phyloP scores from a whole-genome alignment of 2,888 invertebrate genomes.

The Maniola hyperantus region DNA sequence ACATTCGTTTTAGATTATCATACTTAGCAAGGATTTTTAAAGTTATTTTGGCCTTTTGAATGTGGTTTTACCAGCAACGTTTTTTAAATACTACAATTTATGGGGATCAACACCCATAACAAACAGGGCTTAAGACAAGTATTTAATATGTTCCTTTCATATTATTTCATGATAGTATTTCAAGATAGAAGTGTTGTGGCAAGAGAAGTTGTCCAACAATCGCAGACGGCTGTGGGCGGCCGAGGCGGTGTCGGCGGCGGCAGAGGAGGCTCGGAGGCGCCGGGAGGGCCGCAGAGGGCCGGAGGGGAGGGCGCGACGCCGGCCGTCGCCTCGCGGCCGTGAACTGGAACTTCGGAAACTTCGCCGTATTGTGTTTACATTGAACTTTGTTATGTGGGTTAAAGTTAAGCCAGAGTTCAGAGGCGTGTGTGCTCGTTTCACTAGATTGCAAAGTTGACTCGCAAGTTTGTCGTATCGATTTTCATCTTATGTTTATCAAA shows the following conservation, averaged over 20 bases:
- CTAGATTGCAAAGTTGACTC: slow-evolving; percentile 77
- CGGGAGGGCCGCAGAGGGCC: slow-evolving; percentile 39
- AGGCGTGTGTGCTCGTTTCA: slow-evolving; percentile 73
- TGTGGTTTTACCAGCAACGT: no score
- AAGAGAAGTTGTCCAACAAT: slow-evolving; percentile 36
- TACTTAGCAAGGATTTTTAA: no score
- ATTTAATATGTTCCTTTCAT: no score
- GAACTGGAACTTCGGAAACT: slow-evolving; percentile 80
- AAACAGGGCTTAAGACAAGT: no score
- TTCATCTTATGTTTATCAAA: slow-evolving; percentile 77
- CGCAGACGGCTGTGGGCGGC: slow-evolving; percentile 37
- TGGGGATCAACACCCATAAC: no score
- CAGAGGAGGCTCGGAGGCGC: slow-evolving; percentile 32
- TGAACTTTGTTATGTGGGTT: slow-evolving; percentile 83
- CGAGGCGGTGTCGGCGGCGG: slow-evolving; percentile 24
- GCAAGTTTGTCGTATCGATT: slow-evolving; percentile 78
- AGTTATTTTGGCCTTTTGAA: no score
- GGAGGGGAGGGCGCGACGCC: slow-evolving; percentile 44
- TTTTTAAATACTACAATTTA: no score
- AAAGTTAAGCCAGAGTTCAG: slow-evolving; percentile 82
- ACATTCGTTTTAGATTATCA: no score
- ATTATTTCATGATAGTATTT: slow-evolving; percentile 31
- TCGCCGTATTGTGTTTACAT: slow-evolving; percentile 82
- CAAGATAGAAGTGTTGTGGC: neutral
- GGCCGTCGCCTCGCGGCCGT: slow-evolving; percentile 71